Evolutionary conservation across 1,140 invertebrate genomes (phyloP).

Genomic region (Diorhabda sublineata): DNA sequence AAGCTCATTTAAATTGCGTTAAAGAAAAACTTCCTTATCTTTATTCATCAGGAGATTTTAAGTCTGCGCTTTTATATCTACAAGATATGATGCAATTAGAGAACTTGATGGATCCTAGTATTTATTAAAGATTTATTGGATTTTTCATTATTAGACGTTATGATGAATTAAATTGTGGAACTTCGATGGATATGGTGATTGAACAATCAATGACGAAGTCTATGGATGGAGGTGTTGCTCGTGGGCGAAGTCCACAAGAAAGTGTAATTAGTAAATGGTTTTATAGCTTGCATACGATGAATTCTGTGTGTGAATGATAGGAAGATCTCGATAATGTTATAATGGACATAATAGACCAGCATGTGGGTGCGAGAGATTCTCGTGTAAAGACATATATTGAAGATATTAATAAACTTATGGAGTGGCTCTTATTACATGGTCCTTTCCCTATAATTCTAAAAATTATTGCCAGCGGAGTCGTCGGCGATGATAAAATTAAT

Average conservation of each 20-base stretch:
- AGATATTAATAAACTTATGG: conserved; percentile 8
- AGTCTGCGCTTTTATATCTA: conserved; percentile 13
- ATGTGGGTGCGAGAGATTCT: conserved; percentile 45
- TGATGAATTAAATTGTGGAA: conserved; percentile 26
- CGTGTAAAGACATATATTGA: conserved; percentile 8
- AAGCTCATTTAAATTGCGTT: conserved; percentile 43
- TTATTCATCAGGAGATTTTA: not conserved
- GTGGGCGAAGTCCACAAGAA: conserved; percentile 41
- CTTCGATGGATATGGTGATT: conserved; percentile 38
- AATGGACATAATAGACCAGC: conserved; percentile 45
- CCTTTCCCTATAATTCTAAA: not conserved
- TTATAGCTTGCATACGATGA: conserved; percentile 38
- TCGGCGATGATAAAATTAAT: conserved; percentile 44
- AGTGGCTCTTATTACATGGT: conserved; percentile 1
- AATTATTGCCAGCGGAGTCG: conserved; percentile 14
- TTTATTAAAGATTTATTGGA: conserved; percentile 14
- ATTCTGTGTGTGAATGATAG: conserved; percentile 37
- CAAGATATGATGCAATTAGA: conserved; percentile 19
- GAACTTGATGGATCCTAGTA: conserved; percentile 10
- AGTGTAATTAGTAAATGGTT: conserved; percentile 45
- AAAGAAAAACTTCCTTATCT: not conserved
- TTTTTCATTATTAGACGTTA: not conserved
- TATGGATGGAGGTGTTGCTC: conserved; percentile 45
- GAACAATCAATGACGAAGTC: conserved; percentile 46
- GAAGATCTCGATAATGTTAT: conserved; percentile 41